Base-by-base conservation (phyloP, 2,888 invertebrate species). In the Synanthedon tipuliformis region DNA sequence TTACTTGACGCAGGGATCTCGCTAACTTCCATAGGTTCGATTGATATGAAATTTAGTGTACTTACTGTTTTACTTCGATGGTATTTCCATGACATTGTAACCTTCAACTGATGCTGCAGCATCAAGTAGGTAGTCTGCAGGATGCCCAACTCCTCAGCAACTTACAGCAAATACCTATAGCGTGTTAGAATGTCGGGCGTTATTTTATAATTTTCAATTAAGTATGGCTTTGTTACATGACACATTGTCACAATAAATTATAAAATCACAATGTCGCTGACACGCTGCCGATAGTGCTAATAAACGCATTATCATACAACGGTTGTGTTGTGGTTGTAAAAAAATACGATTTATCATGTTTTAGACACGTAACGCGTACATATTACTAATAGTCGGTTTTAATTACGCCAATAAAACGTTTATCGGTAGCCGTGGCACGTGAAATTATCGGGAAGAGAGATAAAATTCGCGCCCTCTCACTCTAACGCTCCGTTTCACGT, bases 351-450 rank as follows among this genome's bases (percentile, higher is more conserved):
- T 45, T 74, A 80, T 82, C 81, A 78, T 71, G 68, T 72, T 73
- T 73, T 74, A 68, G 78, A 75, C 75, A 66, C 69, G 73, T 75
- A 73, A 71, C 70, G 69, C 72, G 72, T 66, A 75, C 75, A 64
- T 69, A 72, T 68, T 73, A 13, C 75, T 82, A 81, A 83, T 84
- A 80, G 77, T 60, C 57, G 62, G 65, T 74, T 77, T 84, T 84
- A 86, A 86, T 86, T 85, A 80, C 81, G 73, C 72, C 78, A 81
- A 84, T 87, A 85, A 86, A 86, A 80, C 73, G 73, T 79, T 81
- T 82, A 87, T 85, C 84, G 75, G 78, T 68, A 72, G 73, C 78
- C 64, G 73, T 74, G 68, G 77, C 80, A 80, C 78, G 79, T 79
- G 79, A 83, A 80, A 83, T 78, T 74, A 72, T 73, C 69, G 75